These are phyloP conservation scores for Caenorhabditis auriculariae DNA, from an alignment of 2,888 invertebrate species.

Conservation along the genomic window DNA sequence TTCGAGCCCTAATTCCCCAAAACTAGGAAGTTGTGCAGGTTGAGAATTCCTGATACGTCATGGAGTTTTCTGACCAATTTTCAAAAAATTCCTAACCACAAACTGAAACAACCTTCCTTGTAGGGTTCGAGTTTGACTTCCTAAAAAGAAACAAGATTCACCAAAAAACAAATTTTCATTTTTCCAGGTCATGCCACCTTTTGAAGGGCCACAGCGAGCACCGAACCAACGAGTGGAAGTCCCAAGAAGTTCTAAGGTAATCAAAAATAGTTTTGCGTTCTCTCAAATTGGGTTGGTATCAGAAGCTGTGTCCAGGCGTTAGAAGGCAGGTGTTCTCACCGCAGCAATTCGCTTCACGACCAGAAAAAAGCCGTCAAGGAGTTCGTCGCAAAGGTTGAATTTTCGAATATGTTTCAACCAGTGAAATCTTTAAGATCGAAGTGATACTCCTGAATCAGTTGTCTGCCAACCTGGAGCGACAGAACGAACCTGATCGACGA, in stretches of 20 bases:
- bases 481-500: conserved; percentile 44
- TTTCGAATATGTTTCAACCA: background rate
- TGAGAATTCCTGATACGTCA: no score
- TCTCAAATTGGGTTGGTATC: conserved; percentile 1
- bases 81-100: no score
- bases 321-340: conserved; percentile 44
- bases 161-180: background rate
- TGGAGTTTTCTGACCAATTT: no score
- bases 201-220: conserved; percentile 50
- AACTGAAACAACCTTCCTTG: no score
- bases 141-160: no score
- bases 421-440: conserved; percentile 23
- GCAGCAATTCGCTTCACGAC: conserved; percentile 43
- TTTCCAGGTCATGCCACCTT: conserved; percentile 47
- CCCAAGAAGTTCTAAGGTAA: conserved; percentile 42
- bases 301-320: conserved; percentile 40
- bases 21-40: no score
- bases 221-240: conserved; percentile 46
- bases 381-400: conserved; percentile 37
- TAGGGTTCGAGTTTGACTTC: no score
- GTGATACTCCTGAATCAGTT: conserved; percentile 45
- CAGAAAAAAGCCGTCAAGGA: conserved; percentile 48
- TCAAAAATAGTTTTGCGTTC: background rate
- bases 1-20: no score
- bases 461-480: conserved; percentile 34